Base-by-base conservation (phyloP, 2,797 vertebrate species). In the Spondyliosoma cantharus region DNA sequence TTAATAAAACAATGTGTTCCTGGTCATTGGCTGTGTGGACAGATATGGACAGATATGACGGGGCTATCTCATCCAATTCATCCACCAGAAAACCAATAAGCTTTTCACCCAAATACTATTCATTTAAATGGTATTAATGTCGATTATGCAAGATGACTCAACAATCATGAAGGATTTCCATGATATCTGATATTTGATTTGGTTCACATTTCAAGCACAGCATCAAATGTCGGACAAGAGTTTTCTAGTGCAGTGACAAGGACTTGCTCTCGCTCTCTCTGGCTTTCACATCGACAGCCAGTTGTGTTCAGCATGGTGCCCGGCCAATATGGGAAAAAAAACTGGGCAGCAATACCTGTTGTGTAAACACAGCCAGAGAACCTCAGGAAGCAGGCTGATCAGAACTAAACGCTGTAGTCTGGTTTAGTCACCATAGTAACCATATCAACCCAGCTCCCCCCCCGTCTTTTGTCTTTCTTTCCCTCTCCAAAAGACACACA, bases 351-450 rank as follows among this genome's bases (percentile, higher is more conserved):
- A 50, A 71, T 69, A 70, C 65, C 70, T 71, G 68, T 43, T 48
- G 69, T 32, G 54, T 67, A 53, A 83, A 80, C 0, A 16, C 78
- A 83, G 79, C 78, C 73, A 74, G 81, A 81, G 78, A 75, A 81
- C 49, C 58, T 54, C 3, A 59, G 71, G 64, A 88, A 88, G 86
- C 80, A 70, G 63, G 76, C 63, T 77, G 76, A 88, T 79, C 76
- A 83, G 63, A 71, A 72, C 83, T 78, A 71, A 88, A 78, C 43
- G 46, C 61, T 79, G 45, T 73, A 81, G 83, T 87, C 85, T 82
- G 66, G 79, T 90, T 89, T 82, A 81, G 84, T 92, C 85, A 54
- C 86, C 80, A 90, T 82, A 82, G 85, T 72, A 90, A 92, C 86
- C 80, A 81, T 64, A 82, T 79, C 71, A 88, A 80, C 54, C 59